These are phyloP conservation scores for Calonectris borealis DNA, from an alignment of 2,113 vertebrate genomes.

Conservation along the genomic window DNA sequence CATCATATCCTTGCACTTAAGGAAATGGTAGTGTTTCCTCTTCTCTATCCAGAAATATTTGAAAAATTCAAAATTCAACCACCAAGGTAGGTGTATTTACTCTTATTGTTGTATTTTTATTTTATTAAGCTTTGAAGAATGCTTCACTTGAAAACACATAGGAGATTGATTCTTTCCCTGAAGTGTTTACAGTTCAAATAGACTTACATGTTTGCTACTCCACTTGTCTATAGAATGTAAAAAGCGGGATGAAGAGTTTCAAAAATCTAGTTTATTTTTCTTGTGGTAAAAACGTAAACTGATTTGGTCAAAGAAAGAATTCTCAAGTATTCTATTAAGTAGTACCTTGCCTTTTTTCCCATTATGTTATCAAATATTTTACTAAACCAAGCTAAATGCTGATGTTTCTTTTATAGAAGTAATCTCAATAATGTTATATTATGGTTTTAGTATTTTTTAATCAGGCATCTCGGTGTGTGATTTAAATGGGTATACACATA, in stretches of 20 bases:
- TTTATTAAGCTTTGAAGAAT: background rate
- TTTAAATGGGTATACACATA: background rate
- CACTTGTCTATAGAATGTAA: background rate
- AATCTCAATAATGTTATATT: background rate
- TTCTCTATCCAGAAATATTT: constrained; percentile 97
- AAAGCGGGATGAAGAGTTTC: background rate
- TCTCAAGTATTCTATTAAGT: background rate
- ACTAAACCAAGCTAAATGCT: background rate
- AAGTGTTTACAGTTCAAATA: background rate
- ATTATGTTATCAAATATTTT: background rate
- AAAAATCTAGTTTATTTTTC: background rate
- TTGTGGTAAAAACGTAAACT: background rate
- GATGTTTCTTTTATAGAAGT: background rate
- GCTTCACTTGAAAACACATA: background rate
- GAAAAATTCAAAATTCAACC: constrained; percentile 99
- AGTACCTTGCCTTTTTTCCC: background rate
- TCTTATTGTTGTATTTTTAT: background rate
- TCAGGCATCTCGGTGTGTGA: background rate
- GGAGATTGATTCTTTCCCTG: background rate
- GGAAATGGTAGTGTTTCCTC: constrained; percentile 98
- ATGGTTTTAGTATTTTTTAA: background rate
- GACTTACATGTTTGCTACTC: background rate
- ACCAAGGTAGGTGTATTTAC: constrained; percentile 83
- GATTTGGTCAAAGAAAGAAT: background rate
- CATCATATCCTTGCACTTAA: constrained; percentile 96